Conservation (phyloP, 2,888 invertebrate genomes). For the Cinara cedri region DNA sequence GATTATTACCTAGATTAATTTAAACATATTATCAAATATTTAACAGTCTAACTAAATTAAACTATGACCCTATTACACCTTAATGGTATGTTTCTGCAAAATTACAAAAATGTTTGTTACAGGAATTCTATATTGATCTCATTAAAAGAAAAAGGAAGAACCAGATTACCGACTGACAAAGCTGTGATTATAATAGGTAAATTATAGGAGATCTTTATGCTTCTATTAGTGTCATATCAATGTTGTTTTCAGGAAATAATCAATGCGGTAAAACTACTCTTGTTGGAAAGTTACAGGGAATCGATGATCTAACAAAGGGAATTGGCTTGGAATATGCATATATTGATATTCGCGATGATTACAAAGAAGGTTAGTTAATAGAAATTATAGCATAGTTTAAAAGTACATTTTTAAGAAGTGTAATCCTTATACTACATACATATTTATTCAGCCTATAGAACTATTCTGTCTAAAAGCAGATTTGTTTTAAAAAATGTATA, state of each 20-base stretch:
- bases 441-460: no score
- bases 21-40: no score
- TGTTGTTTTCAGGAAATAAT: constrained; percentile 70
- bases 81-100: no score
- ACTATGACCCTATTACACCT: no score
- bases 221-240: not conserved
- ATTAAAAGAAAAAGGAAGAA: constrained; percentile 92
- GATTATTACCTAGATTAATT: no score
- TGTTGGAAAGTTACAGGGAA: constrained; percentile 94
- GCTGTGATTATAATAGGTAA: constrained; percentile 85
- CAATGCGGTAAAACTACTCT: constrained; percentile 97
- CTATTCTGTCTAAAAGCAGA: no score
- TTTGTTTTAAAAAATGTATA: no score
- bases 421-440: no score
- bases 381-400: no score
- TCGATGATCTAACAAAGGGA: constrained; percentile 96
- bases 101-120: not conserved
- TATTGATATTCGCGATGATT: constrained; percentile 97
- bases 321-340: constrained; percentile 97
- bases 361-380: constrained; percentile 82
- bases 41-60: no score
- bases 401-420: no score
- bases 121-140: constrained; percentile 79
- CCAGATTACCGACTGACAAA: constrained; percentile 93
- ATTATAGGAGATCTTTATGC: not conserved